phyloP scores from a whole-genome alignment of 1,140 invertebrate genomes.

The Diachasmimorpha longicaudata region DNA sequence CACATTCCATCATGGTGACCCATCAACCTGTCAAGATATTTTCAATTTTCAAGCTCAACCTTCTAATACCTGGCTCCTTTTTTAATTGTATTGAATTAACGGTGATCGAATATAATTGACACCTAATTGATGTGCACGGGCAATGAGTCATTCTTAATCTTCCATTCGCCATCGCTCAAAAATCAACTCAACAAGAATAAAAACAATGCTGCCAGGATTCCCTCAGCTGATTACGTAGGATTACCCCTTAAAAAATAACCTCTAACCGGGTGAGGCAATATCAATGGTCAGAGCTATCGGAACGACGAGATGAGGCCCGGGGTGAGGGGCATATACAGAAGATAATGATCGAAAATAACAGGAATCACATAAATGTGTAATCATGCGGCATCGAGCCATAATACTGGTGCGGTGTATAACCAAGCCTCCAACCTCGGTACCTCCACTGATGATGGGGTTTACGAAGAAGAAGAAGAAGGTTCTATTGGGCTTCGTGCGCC shows the following conservation, averaged over 20 bases:
- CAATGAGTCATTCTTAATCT: no score
- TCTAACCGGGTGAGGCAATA: conserved; percentile 12
- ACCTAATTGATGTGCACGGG: no score
- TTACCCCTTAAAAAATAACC: conserved; percentile 38
- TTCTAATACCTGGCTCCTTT: no score
- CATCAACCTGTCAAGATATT: no score
- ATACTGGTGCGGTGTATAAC: neutral
- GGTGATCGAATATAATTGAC: no score
- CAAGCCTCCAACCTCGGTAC: neutral
- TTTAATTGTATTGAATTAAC: no score
- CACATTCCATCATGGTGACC: no score
- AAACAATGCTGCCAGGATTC: conserved; percentile 34
- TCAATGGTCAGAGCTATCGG: neutral
- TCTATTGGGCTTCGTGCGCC: neutral
- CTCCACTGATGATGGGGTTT: neutral
- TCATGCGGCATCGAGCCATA: conserved; percentile 32
- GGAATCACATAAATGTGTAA: conserved; percentile 57
- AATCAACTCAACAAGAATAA: neutral
- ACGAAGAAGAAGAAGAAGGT: neutral
- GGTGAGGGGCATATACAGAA: conserved; percentile 28
- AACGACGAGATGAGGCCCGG: neutral
- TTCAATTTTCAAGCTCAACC: no score
- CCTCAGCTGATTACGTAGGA: conserved; percentile 44
- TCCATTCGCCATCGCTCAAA: neutral
- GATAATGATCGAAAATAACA: conserved; percentile 61